Conservation (phyloP, 2,797 vertebrate genomes). For the Thripadectes ignobilis region DNA sequence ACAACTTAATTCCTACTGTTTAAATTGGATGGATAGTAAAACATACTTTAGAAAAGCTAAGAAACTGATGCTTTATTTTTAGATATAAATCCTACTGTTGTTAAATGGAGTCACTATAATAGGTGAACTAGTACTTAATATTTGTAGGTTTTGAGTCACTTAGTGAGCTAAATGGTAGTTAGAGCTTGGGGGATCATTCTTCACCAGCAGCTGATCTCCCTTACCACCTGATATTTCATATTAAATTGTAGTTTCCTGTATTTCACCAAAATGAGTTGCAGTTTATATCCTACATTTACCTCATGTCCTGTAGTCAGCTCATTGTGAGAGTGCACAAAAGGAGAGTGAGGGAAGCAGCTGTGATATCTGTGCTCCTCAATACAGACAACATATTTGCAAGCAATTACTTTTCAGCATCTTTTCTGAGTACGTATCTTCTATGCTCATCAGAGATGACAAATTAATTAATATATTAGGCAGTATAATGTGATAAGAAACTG, state of each 20-base stretch:
- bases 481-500: not conserved
- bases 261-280: conserved; percentile 54
- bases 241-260: conserved; percentile 45
- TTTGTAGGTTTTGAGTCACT: not conserved
- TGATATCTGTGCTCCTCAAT: conserved; percentile 59
- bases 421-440: conserved; percentile 53
- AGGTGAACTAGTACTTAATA: not conserved
- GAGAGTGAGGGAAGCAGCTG: conserved; percentile 72
- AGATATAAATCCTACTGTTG: not conserved
- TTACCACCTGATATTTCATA: conserved; percentile 61
- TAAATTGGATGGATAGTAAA: not conserved
- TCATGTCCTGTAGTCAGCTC: conserved; percentile 56
- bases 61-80: not conserved
- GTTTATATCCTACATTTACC: conserved; percentile 56
- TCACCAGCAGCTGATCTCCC: conserved; percentile 48
- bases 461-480: conserved; percentile 44
- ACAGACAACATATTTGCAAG: conserved; percentile 43
- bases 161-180: conserved; percentile 12
- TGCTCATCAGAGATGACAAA: conserved; percentile 29
- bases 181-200: conserved; percentile 28
- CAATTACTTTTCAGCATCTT: conserved; percentile 61
- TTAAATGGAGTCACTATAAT: not conserved
- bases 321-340: conserved; percentile 66
- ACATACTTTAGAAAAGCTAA: not conserved
- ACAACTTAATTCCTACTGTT: not conserved